Conservation (phyloP, 2,113 vertebrate species). For the Halichoerus grypus region DNA sequence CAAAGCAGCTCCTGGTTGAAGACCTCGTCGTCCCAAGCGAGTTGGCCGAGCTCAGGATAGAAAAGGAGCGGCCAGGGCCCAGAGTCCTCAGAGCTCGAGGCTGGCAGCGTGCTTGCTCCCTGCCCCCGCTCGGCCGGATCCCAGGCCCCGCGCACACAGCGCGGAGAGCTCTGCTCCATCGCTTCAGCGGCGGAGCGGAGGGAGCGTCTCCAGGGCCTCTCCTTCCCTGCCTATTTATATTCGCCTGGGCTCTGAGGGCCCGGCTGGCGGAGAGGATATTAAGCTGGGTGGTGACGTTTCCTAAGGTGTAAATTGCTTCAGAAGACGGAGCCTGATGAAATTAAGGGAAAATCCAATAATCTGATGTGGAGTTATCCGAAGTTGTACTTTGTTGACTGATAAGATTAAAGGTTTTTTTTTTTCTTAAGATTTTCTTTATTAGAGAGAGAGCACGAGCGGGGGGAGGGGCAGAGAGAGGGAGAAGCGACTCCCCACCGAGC, state of each 20-base stretch:
- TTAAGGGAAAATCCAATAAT: not conserved
- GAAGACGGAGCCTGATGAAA: not conserved
- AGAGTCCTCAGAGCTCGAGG: not conserved
- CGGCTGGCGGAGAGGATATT: fast-evolving
- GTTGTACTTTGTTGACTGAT: not conserved
- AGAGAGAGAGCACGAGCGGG: too few species aligned
- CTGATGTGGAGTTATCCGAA: not conserved
- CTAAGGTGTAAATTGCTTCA: not conserved
- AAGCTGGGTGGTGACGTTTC: not conserved
- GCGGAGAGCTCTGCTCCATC: not conserved
- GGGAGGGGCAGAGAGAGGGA: too few species aligned
- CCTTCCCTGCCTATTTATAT: not conserved
- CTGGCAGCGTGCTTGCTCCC: not conserved
- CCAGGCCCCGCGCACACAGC: not conserved
- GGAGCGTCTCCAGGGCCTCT: fast-evolving
- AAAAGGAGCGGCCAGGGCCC: not conserved
- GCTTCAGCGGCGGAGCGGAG: fast-evolving
- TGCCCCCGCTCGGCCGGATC: too few species aligned
- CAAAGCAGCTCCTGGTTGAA: too few species aligned
- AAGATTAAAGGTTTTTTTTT: not conserved
- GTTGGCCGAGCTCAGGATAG: not conserved
- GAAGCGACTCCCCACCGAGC: too few species aligned
- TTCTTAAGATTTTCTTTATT: too few species aligned
- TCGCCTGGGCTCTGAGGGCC: not conserved
- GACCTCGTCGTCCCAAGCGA: not conserved